A percentile compares a stretch with the other conserved stretches of the same genome.
phyloP scores from a whole-genome alignment of 2,797 vertebrate species.

The Myotis findleyi region DNA sequence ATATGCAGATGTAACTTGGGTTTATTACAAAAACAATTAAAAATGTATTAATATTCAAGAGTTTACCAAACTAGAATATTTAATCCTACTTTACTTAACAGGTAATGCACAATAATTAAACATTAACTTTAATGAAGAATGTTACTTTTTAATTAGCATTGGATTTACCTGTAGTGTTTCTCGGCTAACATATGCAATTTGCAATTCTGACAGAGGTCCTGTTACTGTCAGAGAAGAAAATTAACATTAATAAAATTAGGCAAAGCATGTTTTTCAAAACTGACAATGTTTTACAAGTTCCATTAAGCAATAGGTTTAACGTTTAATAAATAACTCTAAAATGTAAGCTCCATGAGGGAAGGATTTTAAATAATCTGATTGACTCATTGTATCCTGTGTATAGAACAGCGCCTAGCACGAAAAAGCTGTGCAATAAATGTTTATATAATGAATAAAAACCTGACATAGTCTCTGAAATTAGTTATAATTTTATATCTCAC shows the following conservation, averaged over 20 bases:
- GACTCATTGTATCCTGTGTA: neutral
- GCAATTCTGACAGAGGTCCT: constrained; percentile 96
- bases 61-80: constrained; percentile 44
- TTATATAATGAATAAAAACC: neutral
- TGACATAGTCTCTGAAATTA: neutral
- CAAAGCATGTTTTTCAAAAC: neutral
- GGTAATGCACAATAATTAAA: neutral
- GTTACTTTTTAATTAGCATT: constrained; percentile 43
- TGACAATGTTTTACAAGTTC: constrained; percentile 15
- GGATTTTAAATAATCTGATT: neutral
- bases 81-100: constrained; percentile 5
- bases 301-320: neutral
- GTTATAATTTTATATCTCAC: neutral
- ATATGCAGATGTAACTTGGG: neutral
- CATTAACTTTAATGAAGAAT: constrained; percentile 32
- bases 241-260: constrained; percentile 46
- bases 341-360: neutral
- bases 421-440: neutral
- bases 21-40: neutral
- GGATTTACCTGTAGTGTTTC: constrained; percentile 96
- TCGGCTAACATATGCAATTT: constrained; percentile 98
- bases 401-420: neutral
- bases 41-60: constrained; percentile 9
- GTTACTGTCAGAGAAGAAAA: constrained; percentile 90
- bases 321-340: constrained; percentile 22